These are phyloP conservation scores for Akabosia matsudoensis DNA, from an alignment of 1,140 invertebrate species.

Conservation along the genomic window DNA sequence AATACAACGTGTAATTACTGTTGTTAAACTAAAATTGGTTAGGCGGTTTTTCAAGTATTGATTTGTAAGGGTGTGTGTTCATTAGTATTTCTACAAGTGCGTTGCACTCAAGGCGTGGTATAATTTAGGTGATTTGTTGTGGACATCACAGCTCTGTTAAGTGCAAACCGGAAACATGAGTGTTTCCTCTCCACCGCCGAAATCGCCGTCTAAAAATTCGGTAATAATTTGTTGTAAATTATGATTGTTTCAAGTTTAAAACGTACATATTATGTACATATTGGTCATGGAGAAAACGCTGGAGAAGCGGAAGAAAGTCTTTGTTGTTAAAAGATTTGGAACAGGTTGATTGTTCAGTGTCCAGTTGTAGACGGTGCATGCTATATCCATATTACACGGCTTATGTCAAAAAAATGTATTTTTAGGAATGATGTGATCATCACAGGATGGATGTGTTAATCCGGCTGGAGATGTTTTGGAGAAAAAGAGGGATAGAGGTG, in stretches of 20 bases:
- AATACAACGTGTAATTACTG: too few relatives aligned
- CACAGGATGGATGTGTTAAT: not conserved
- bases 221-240: not conserved
- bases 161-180: too few relatives aligned
- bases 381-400: not conserved
- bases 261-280: not conserved
- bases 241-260: not conserved
- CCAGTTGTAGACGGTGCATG: not conserved
- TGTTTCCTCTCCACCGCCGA: not conserved
- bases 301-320: not conserved
- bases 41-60: too few relatives aligned
- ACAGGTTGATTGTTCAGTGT: not conserved
- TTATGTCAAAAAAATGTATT: not conserved
- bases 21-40: too few relatives aligned
- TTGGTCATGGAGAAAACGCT: not conserved
- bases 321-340: slow-evolving; percentile 2
- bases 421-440: slow-evolving; percentile 9
- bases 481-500: not conserved
- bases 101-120: too few relatives aligned
- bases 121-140: too few relatives aligned
- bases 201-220: slow-evolving; percentile 3
- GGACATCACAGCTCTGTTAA: too few relatives aligned
- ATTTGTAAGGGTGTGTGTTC: too few relatives aligned
- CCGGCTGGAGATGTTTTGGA: not conserved
- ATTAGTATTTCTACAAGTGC: too few relatives aligned